Percentiles rank a stretch among this genome's conserved stretches.
phyloP scores from a whole-genome alignment of 2,113 vertebrate genomes.

The Progne subis region DNA sequence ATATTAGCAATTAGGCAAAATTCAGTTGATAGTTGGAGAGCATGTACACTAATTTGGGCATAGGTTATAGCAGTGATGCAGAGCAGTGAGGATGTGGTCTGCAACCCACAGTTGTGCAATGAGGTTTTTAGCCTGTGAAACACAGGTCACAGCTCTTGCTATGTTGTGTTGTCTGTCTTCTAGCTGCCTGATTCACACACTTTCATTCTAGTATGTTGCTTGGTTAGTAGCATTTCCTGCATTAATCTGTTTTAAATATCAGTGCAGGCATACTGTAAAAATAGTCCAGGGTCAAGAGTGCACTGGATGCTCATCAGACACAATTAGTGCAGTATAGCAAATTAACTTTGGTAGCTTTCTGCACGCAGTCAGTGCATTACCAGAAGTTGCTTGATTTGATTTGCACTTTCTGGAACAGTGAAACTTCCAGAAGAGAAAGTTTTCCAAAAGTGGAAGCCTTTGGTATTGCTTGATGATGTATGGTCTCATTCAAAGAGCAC shows the following conservation, averaged over 20 bases:
- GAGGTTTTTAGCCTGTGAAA: not conserved
- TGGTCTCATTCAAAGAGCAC: not conserved
- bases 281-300: not conserved
- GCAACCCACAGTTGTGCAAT: accelerated
- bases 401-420: not conserved
- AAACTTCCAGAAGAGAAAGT: not conserved
- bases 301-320: not conserved
- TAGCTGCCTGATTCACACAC: not conserved
- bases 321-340: not conserved
- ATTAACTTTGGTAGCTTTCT: not conserved
- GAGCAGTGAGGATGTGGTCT: not conserved
- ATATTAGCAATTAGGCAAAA: not conserved
- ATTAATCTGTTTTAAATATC: not conserved
- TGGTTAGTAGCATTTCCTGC: not conserved
- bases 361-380: accelerated
- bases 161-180: not conserved
- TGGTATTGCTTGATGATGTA: not conserved
- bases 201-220: not conserved
- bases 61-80: not conserved
- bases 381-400: not conserved
- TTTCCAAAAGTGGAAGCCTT: not conserved
- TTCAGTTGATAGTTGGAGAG: not conserved
- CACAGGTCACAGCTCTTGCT: not conserved
- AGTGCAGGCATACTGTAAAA: not conserved
- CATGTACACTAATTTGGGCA: not conserved